Percentiles rank a stretch among this genome's conserved stretches.
These are phyloP conservation scores for Drosophila rellima DNA, from an alignment of 2,888 invertebrate species.

Conservation along the genomic window DNA sequence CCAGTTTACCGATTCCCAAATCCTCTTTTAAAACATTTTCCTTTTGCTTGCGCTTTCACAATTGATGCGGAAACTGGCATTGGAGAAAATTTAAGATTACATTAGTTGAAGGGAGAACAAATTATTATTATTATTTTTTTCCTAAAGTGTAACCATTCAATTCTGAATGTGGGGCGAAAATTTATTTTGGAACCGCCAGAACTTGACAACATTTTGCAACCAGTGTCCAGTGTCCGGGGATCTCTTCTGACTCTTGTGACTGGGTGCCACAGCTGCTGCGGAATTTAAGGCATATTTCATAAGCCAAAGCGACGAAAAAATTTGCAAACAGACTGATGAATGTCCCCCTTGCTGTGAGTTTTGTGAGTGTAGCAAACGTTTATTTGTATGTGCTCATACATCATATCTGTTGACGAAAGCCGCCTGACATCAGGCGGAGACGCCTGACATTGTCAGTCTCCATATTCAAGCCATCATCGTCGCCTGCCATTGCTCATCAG, in stretches of 20 bases:
- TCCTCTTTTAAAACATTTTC: background rate
- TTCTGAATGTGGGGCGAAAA: background rate
- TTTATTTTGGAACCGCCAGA: background rate
- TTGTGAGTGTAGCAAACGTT: background rate
- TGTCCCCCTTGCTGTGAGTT: constrained; percentile 7
- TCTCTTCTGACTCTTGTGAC: constrained; percentile 9
- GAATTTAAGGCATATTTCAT: constrained; percentile 67
- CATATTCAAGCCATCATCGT: constrained; percentile 57
- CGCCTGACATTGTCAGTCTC: constrained; percentile 65
- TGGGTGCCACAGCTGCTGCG: constrained; percentile 25
- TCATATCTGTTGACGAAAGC: constrained; percentile 47
- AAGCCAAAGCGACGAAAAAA: constrained; percentile 60
- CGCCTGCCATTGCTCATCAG: constrained; percentile 73
- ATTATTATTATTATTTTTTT: background rate
- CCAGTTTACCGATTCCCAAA: background rate
- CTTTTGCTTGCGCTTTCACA: background rate
- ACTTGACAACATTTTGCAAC: constrained; percentile 16
- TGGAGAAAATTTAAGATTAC: too few species aligned
- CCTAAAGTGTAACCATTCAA: background rate
- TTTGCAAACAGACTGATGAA: constrained; percentile 48
- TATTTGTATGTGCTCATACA: constrained; percentile 12
- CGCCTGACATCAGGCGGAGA: constrained; percentile 60
- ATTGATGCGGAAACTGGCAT: background rate
- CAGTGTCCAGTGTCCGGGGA: constrained; percentile 24
- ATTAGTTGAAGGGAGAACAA: background rate